Percentiles rank a stretch among this genome's conserved stretches.
Conservation (phyloP, 2,113 vertebrate species). For the Gasterosteus nipponicus region DNA sequence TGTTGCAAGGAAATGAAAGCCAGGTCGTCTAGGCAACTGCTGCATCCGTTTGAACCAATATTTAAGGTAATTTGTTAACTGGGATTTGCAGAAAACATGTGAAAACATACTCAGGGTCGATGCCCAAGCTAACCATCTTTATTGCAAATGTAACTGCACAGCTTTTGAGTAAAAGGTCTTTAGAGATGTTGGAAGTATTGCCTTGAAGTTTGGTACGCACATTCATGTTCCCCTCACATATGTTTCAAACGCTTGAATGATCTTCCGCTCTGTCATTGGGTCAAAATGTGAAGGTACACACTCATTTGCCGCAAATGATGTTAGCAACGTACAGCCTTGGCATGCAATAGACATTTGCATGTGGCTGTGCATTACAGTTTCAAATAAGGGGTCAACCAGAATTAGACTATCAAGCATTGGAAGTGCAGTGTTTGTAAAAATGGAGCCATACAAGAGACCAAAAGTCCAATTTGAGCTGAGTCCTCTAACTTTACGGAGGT, state of each 20-base stretch:
- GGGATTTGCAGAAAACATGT: background rate
- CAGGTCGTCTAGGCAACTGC: background rate
- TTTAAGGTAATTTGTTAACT: background rate
- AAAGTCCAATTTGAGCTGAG: background rate
- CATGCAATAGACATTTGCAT: background rate
- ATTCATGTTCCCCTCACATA: background rate
- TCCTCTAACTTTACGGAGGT: background rate
- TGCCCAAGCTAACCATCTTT: background rate
- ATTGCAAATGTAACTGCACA: background rate
- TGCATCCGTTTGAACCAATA: background rate
- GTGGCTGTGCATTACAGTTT: background rate
- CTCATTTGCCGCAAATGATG: background rate
- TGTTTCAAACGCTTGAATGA: background rate
- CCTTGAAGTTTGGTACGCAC: background rate
- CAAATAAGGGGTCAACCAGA: background rate
- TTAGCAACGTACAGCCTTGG: background rate
- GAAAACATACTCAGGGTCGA: background rate
- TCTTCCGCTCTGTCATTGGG: background rate
- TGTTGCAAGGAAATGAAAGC: background rate
- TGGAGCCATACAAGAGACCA: background rate
- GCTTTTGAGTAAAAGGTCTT: background rate
- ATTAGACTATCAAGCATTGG: background rate
- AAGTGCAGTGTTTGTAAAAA: background rate
- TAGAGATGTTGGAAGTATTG: background rate
- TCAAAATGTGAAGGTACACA: background rate